Conservation (phyloP, 2,113 vertebrate genomes). For the Ptyas mucosa region DNA sequence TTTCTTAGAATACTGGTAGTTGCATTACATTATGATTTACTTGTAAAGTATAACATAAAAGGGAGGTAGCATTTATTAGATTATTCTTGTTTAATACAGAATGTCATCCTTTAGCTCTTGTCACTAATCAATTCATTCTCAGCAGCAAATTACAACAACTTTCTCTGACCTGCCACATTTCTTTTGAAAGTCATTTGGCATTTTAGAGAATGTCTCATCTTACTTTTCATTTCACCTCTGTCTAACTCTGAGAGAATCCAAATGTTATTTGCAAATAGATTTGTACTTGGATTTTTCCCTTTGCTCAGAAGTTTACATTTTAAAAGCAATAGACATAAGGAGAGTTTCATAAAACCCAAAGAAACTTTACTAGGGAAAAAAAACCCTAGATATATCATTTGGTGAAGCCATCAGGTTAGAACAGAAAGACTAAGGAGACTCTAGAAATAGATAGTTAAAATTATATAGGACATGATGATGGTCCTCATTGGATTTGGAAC, state of each 20-base stretch:
- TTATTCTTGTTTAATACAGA: neutral
- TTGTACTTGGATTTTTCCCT: neutral
- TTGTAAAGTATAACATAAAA: neutral
- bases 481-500: neutral
- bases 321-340: neutral
- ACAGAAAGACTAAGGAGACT: neutral
- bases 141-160: neutral
- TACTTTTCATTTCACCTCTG: neutral
- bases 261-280: neutral
- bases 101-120: neutral
- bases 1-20: neutral
- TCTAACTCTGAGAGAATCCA: neutral
- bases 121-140: neutral
- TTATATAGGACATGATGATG: neutral
- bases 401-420: neutral
- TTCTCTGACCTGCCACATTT: neutral
- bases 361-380: accelerated
- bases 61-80: neutral
- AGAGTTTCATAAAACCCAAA: neutral
- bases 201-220: neutral
- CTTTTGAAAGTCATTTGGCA: neutral
- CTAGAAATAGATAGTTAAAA: neutral
- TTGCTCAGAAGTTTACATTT: neutral
- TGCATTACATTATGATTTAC: neutral
- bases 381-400: neutral